Evolutionary conservation across 2,888 invertebrate genomes (phyloP).

Genomic region (Lottia scabra): DNA sequence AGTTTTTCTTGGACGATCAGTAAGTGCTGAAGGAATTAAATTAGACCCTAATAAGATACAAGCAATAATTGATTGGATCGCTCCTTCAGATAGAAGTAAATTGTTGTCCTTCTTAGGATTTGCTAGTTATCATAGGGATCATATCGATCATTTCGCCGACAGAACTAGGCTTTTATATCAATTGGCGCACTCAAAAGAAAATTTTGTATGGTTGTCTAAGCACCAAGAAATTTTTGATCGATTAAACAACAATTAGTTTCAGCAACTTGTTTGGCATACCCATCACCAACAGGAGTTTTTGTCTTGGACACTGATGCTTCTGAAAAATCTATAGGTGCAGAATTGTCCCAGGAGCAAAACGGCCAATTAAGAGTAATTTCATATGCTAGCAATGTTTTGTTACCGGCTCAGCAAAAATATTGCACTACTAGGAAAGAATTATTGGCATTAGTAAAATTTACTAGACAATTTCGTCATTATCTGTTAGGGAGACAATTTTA

Average conservation of each 20-base stretch:
- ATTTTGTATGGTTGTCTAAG: conserved; percentile 11
- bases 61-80: no score
- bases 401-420: conserved; percentile 30
- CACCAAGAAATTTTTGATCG: conserved; percentile 13
- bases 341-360: conserved; percentile 32
- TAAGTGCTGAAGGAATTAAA: no score
- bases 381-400: conserved; percentile 27
- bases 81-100: no score
- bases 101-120: conserved; percentile 29
- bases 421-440: conserved; percentile 27
- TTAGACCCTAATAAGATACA: no score
- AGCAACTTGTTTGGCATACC: conserved; percentile 26
- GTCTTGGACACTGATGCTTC: conserved; percentile 39
- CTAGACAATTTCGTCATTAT: conserved; percentile 33
- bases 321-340: conserved; percentile 33
- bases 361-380: conserved; percentile 33
- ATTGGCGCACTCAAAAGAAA: conserved; percentile 18
- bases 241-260: conserved; percentile 11
- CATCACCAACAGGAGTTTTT: conserved; percentile 25
- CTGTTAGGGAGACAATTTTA: conserved; percentile 27
- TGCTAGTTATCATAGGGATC: conserved; percentile 31
- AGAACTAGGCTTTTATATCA: conserved; percentile 26
- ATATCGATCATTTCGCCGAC: conserved; percentile 23
- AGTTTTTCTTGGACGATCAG: no score
- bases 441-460: conserved; percentile 32